A percentile compares a stretch with the other conserved stretches of the same genome.
Conservation (phyloP, 2,113 vertebrate genomes). For the Leptodactylus fuscus region DNA sequence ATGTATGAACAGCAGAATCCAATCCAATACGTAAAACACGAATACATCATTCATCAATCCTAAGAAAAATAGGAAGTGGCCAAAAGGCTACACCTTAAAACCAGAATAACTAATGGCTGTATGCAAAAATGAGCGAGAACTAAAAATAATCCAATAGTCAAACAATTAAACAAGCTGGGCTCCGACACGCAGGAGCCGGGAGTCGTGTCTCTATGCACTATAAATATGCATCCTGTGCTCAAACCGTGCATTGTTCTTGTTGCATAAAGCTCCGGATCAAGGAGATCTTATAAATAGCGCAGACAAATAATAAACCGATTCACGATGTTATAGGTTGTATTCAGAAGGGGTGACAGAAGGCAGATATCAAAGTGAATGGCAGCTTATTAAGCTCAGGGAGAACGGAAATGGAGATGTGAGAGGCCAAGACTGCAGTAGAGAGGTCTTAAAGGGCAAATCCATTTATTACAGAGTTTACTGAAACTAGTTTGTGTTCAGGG, state of each 20-base stretch:
- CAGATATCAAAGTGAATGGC: constrained; percentile 20
- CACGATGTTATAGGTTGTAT: constrained; percentile 15
- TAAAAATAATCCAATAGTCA: constrained; percentile 26
- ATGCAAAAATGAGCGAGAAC: neutral
- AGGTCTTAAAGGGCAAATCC: too few relatives aligned
- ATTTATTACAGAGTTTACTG: too few relatives aligned
- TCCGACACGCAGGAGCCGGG: neutral
- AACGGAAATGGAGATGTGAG: neutral
- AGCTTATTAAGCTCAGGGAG: neutral
- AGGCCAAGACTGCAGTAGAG: too few relatives aligned
- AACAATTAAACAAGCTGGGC: neutral
- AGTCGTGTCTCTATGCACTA: constrained; percentile 20
- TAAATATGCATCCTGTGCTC: constrained; percentile 28
- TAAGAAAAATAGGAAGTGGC: neutral
- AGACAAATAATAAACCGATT: constrained; percentile 11
- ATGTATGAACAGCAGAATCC: too few relatives aligned
- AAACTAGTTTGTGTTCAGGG: too few relatives aligned
- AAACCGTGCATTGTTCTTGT: constrained; percentile 10
- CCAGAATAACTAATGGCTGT: neutral
- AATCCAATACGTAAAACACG: neutral
- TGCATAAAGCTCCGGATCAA: constrained; percentile 10
- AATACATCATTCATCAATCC: neutral
- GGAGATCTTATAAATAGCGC: constrained; percentile 35
- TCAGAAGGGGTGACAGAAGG: constrained; percentile 17
- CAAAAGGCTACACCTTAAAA: neutral